These are phyloP conservation scores for Drosophila tropicalis DNA, from an alignment of 1,140 invertebrate species.

Conservation along the genomic window DNA sequence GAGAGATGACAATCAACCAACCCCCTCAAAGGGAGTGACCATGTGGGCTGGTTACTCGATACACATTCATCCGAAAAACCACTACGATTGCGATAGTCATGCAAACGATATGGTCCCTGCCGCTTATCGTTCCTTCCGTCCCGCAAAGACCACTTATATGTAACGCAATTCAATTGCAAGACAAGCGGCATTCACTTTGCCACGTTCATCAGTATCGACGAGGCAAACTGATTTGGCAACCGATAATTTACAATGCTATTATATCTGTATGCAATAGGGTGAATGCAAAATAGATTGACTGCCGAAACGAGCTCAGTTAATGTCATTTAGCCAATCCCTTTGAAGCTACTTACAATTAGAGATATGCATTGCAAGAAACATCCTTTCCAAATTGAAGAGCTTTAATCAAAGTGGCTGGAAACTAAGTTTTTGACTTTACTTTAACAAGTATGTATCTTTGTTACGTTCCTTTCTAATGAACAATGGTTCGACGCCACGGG, in stretches of 20 bases:
- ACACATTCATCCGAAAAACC: conserved; percentile 29
- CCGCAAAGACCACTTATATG: conserved; percentile 51
- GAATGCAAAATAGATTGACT: conserved; percentile 7
- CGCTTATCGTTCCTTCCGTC: background rate
- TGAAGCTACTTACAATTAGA: background rate
- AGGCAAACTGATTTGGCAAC: conserved; percentile 68
- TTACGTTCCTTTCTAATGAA: background rate
- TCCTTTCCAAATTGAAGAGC: too few species aligned
- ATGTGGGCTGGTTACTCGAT: conserved; percentile 32
- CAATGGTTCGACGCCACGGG: background rate
- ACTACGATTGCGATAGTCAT: conserved; percentile 37
- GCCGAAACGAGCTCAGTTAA: background rate
- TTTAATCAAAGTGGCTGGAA: background rate
- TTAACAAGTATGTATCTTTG: background rate
- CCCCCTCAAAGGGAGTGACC: conserved; percentile 38
- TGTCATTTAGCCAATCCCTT: background rate
- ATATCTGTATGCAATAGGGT: background rate
- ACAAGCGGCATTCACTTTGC: conserved; percentile 34
- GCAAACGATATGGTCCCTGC: conserved; percentile 64
- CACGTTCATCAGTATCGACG: conserved; percentile 47
- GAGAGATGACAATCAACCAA: background rate
- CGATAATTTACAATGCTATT: conserved; percentile 54
- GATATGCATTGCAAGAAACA: background rate
- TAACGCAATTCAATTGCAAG: conserved; percentile 60
- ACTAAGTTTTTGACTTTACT: background rate